Percentiles rank a stretch among this genome's conserved stretches.
Conservation (phyloP, 2,797 vertebrate genomes). For the Anas flavirostris region DNA sequence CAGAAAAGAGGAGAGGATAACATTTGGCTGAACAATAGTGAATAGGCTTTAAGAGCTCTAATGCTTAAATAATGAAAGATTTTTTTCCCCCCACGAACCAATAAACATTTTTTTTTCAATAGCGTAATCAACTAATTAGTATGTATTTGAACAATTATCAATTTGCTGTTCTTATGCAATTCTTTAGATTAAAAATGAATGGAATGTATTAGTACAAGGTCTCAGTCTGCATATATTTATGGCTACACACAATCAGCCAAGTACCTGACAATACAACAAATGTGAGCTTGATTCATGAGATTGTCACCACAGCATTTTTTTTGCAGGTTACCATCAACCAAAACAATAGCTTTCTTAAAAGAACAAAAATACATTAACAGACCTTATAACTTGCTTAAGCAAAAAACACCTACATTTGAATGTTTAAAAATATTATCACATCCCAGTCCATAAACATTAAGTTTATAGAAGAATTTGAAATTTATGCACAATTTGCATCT, state of each 20-base stretch:
- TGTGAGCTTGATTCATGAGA: neutral
- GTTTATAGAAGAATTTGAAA: neutral
- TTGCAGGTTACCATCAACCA: neutral
- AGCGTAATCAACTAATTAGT: neutral
- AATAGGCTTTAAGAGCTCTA: constrained; percentile 68
- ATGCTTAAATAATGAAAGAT: constrained; percentile 50
- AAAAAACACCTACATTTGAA: neutral
- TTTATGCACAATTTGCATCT: neutral
- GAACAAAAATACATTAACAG: neutral
- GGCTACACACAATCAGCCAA: neutral
- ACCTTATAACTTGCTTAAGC: neutral
- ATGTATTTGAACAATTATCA: neutral
- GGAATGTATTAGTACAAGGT: neutral
- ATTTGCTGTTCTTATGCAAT: neutral
- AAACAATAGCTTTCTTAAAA: neutral
- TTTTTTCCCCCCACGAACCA: neutral
- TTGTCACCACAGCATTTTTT: neutral
- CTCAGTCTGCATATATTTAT: neutral
- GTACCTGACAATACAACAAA: neutral
- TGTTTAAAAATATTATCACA: neutral
- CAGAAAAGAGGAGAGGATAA: constrained; percentile 58
- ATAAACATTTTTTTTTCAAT: neutral
- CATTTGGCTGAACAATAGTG: constrained; percentile 75
- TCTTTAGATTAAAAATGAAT: neutral
- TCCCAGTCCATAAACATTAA: neutral